Evolutionary conservation across 2,888 invertebrate species (phyloP).

Genomic region (Dynastes tityus): DNA sequence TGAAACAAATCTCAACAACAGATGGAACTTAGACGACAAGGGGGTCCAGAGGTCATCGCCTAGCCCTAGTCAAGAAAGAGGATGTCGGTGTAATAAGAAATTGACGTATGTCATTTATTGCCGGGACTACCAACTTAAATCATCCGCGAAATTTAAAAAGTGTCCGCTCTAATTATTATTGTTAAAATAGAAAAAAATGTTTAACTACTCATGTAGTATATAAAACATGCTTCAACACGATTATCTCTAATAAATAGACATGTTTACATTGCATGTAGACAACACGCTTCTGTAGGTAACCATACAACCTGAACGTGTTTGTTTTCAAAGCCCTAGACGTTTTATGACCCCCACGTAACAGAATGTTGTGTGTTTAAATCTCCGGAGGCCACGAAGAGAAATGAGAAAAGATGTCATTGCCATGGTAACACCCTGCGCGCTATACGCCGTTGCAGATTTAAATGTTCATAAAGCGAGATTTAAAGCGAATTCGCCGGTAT

Average conservation of each 20-base stretch:
- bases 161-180: too few species aligned
- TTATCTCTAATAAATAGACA: neutral
- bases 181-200: too few species aligned
- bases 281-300: conserved; percentile 25
- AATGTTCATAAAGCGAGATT: conserved; percentile 59
- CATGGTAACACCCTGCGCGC: conserved; percentile 61
- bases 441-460: conserved; percentile 61
- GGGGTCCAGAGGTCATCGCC: too few species aligned
- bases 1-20: too few species aligned
- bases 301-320: conserved; percentile 28
- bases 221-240: neutral
- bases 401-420: conserved; percentile 63
- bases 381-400: conserved; percentile 58
- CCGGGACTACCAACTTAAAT: too few species aligned
- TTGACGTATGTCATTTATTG: too few species aligned
- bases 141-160: too few species aligned
- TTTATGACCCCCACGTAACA: conserved; percentile 43
- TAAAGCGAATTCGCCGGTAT: conserved; percentile 37
- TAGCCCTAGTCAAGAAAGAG: too few species aligned
- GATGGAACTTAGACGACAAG: too few species aligned
- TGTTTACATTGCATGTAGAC: conserved; percentile 37
- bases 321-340: conserved; percentile 38
- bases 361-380: conserved; percentile 56
- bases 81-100: too few species aligned
- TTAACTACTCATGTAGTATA: too few species aligned